Conservation (phyloP, 2,113 vertebrate species). For the Baryphthengus martii region DNA sequence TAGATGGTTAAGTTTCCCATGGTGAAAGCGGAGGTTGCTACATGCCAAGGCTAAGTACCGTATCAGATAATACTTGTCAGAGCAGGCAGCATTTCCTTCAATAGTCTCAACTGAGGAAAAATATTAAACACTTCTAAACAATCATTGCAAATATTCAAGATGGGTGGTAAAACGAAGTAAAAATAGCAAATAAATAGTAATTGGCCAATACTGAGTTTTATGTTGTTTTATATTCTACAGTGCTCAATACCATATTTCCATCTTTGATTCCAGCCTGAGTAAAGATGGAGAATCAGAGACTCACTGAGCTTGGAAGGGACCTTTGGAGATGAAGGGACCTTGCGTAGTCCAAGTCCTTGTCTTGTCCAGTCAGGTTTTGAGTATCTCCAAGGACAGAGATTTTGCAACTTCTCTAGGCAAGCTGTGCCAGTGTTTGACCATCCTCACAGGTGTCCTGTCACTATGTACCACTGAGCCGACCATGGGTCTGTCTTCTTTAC, state of each 20-base stretch:
- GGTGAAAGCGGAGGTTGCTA: background rate
- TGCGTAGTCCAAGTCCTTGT: background rate
- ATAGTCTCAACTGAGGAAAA: background rate
- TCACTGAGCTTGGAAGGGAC: accelerated
- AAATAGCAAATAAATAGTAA: background rate
- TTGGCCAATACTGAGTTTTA: background rate
- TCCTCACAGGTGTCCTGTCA: background rate
- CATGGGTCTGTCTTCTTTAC: background rate
- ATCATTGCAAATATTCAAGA: background rate
- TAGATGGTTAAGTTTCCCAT: background rate
- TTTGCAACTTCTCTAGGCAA: background rate
- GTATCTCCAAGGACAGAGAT: background rate
- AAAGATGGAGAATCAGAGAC: background rate
- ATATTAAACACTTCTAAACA: background rate
- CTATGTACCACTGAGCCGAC: background rate
- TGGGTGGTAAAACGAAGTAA: background rate
- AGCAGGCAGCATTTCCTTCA: background rate
- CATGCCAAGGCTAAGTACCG: background rate
- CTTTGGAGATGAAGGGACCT: background rate
- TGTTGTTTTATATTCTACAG: background rate
- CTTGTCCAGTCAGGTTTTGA: accelerated
- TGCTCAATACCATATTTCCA: accelerated
- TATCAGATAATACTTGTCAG: background rate
- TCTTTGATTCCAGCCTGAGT: background rate
- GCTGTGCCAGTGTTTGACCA: background rate